Conservation (phyloP, 2,888 invertebrate genomes). For the Neelides folsomi region DNA sequence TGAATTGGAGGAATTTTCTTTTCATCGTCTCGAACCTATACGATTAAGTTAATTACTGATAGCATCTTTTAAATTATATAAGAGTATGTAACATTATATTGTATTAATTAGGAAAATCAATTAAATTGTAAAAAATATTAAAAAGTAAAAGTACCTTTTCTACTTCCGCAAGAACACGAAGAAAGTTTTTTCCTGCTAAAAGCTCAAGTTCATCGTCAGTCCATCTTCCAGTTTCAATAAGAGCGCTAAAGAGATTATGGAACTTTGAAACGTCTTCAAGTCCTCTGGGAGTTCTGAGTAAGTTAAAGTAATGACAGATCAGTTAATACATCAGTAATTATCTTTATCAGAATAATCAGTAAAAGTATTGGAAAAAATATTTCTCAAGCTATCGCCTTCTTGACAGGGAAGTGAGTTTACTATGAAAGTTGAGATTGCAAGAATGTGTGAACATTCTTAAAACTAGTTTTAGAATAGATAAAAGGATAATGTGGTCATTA, state of each 20-base stretch:
- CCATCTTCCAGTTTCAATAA: slow-evolving; percentile 35
- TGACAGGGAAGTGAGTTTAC: background rate
- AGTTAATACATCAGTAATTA: slow-evolving; percentile 1
- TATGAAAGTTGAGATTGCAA: background rate
- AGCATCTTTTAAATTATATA: background rate
- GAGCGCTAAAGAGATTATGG: slow-evolving; percentile 35
- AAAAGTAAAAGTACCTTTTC: slow-evolving; percentile 18
- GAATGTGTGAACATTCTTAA: background rate
- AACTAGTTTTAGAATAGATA: too few species aligned
- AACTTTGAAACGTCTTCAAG: slow-evolving; percentile 36
- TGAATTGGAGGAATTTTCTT: slow-evolving; percentile 15
- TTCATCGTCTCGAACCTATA: slow-evolving; percentile 17
- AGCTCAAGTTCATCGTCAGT: slow-evolving; percentile 35
- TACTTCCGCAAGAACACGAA: slow-evolving; percentile 32
- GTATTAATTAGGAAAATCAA: background rate
- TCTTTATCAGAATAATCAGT: background rate
- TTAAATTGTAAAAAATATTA: background rate
- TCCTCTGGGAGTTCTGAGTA: slow-evolving; percentile 33
- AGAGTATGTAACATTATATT: background rate
- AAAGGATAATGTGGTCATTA: too few species aligned
- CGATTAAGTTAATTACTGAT: background rate
- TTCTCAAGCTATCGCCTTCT: background rate
- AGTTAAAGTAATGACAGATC: background rate
- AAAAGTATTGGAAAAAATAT: background rate
- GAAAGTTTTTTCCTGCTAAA: slow-evolving; percentile 35